Evolutionary conservation across 2,113 vertebrate species (phyloP).

Genomic region (Phaetusa simplex): DNA sequence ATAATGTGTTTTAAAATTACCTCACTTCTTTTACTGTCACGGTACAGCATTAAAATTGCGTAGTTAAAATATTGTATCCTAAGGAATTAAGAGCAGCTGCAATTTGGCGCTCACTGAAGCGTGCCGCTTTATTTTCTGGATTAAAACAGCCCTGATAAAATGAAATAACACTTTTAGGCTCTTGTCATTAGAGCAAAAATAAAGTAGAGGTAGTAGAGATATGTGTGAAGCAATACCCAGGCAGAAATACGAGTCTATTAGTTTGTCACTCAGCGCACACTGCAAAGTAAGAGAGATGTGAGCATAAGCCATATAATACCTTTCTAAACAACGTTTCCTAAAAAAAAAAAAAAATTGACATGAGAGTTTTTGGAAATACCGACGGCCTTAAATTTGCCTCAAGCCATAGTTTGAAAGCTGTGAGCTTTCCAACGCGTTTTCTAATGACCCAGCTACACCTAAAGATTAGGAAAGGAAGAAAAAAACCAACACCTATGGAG

Average conservation of each 20-base stretch:
- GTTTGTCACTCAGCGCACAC: not conserved
- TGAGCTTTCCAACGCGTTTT: accelerated
- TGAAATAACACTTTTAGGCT: not conserved
- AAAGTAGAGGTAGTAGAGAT: not conserved
- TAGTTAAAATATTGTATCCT: not conserved
- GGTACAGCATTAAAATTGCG: not conserved
- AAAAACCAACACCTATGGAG: not conserved
- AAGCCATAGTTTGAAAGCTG: not conserved
- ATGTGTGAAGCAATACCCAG: not conserved
- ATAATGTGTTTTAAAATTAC: not conserved
- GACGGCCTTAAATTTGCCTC: not conserved
- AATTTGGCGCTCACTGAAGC: not conserved
- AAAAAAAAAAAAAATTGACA: not conserved
- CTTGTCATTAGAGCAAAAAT: not conserved
- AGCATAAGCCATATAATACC: not conserved
- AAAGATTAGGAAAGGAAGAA: not conserved
- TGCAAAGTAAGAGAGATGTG: not conserved
- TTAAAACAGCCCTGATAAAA: not conserved
- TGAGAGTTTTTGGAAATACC: not conserved
- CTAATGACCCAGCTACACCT: not conserved
- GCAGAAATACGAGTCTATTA: not conserved
- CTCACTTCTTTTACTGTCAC: not conserved
- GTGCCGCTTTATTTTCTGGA: not conserved
- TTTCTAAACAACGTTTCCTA: not conserved
- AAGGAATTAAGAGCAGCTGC: not conserved